Conservation (phyloP, 2,113 vertebrate species). For the Crotalus viridis region DNA sequence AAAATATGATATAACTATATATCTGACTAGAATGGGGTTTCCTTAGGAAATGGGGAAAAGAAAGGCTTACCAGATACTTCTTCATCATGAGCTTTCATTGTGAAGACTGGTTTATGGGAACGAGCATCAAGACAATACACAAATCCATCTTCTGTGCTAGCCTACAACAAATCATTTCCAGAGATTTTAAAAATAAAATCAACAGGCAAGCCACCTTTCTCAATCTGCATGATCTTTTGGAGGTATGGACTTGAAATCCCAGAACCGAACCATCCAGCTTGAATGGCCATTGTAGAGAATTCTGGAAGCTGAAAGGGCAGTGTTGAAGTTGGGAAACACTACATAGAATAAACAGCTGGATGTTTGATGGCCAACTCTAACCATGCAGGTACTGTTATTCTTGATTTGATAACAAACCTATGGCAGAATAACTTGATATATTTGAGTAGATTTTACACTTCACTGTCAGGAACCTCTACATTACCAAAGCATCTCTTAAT, state of each 20-base stretch:
- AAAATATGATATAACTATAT: background rate
- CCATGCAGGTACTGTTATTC: too few species aligned
- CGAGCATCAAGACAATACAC: constrained; percentile 95
- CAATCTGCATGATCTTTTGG: background rate
- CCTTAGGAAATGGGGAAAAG: background rate
- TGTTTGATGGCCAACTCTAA: background rate
- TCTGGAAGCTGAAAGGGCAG: background rate
- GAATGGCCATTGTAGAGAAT: background rate
- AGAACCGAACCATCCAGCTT: background rate
- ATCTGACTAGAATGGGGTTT: background rate
- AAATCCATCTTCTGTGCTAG: constrained; percentile 96
- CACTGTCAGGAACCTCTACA: background rate
- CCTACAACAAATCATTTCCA: constrained; percentile 68
- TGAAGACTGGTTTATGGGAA: constrained; percentile 91
- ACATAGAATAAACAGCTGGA: background rate
- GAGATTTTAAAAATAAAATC: background rate
- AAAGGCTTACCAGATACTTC: constrained; percentile 87
- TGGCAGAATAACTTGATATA: too few species aligned
- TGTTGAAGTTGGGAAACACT: background rate
- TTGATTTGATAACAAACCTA: background rate
- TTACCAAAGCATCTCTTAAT: background rate
- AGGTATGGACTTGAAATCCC: background rate
- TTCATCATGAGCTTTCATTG: constrained; percentile 88
- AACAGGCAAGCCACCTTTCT: background rate
- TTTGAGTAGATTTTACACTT: background rate